phyloP scores from a whole-genome alignment of 2,113 vertebrate genomes.

The Pontoporia blainvillei region DNA sequence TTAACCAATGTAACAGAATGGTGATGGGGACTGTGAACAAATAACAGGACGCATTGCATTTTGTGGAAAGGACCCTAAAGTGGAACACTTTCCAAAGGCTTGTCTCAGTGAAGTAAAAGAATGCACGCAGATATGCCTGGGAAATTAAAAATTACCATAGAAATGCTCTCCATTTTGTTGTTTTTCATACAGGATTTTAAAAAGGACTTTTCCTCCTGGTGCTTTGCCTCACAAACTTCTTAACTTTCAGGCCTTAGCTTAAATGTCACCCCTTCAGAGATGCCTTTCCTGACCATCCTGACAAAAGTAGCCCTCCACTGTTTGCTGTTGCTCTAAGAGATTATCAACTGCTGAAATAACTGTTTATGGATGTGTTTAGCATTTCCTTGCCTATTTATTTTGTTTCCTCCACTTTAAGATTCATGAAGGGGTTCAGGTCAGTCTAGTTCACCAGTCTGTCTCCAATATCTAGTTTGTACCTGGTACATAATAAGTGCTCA shows the following conservation, averaged over 20 bases:
- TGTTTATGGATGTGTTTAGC: not conserved
- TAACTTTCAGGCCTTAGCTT: not conserved
- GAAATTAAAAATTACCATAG: not conserved
- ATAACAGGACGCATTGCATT: not conserved
- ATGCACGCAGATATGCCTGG: not conserved
- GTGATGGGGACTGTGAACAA: not conserved
- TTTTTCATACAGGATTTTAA: not conserved
- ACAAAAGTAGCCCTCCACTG: not conserved
- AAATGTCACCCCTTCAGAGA: not conserved
- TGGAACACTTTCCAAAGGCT: not conserved
- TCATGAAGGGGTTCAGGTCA: not conserved
- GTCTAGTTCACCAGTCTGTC: not conserved
- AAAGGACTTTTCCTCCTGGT: not conserved
- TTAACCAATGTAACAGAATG: conserved; percentile 28
- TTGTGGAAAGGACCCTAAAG: not conserved
- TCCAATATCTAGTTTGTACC: not conserved
- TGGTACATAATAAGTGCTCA: not conserved
- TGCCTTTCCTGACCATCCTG: not conserved
- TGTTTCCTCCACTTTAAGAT: not conserved
- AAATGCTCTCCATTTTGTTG: not conserved
- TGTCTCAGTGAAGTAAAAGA: not conserved
- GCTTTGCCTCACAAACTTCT: not conserved
- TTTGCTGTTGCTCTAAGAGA: not conserved
- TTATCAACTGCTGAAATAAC: not conserved
- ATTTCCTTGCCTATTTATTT: not conserved